Base-by-base conservation (phyloP, 2,797 vertebrate genomes). In the Tenualosa thibaudeaui region DNA sequence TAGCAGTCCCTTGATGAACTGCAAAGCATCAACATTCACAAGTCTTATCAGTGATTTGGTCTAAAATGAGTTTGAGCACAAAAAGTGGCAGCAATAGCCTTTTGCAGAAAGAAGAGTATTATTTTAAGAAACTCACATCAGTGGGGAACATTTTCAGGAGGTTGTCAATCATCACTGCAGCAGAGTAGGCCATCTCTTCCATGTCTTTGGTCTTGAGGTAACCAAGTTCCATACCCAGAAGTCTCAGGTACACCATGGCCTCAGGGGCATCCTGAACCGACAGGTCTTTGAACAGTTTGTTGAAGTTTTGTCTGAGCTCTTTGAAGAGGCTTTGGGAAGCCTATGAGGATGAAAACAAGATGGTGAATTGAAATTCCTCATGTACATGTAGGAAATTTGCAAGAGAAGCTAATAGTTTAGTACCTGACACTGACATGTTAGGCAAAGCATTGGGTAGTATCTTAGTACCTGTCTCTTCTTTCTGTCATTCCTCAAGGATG, bases 181-280 rank as follows among this genome's bases (percentile, higher is more conserved):
- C 93, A 88, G 97, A 93, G 81, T 94, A 84, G 62, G 90, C 91
- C 88, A 95, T 91, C 54, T 89, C 89, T 43, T 92, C 94, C 84
- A 99, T 91, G 78, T 99, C 98, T 1, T 89, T 96, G 85, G 96
- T 94, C 88, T 88, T 97, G 90, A 98, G 82, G 91, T 99, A 99
- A 53, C 98, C 97, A 84, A 99, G 93, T 88, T 99, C 98, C 92
- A 96, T 95, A 88, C 96, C 97, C 82, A 99, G 86, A 87, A 99
- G 92, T 85, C 94, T 96, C 88, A 99, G 93, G 88, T 98, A 99
- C 49, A 98, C 95, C 92, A 94, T 97, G 85, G 96, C 98, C 91
- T 99, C 97, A 0, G 98, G 98, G 84, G 92, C 89, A 83, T 96
- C 89, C 49, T 94, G 93, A 17, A 85, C 87, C 88, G 93, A 85